These are phyloP conservation scores for Orthosia gracilis DNA, from an alignment of 2,888 invertebrate species.

Conservation along the genomic window DNA sequence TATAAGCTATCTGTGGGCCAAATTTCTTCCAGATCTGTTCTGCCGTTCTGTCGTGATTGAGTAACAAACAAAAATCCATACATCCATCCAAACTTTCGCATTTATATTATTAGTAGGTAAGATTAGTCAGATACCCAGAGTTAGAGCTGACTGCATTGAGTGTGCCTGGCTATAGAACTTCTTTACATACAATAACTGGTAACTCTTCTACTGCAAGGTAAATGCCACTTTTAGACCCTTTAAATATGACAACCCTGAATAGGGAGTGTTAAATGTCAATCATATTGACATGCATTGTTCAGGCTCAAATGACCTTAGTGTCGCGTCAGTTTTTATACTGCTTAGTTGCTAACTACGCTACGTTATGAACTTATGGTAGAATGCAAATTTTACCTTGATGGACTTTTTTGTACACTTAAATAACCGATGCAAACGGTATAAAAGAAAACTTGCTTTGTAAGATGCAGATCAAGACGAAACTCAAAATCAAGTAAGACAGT, in stretches of 20 bases:
- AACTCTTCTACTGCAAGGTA: neutral
- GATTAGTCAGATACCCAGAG: neutral
- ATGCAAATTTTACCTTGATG: neutral
- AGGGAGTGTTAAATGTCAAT: conserved; percentile 72
- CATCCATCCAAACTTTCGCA: no score
- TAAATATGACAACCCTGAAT: conserved; percentile 49
- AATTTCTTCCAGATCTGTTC: no score
- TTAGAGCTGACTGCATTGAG: neutral
- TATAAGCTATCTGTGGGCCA: no score
- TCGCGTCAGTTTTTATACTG: conserved; percentile 51
- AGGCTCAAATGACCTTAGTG: conserved; percentile 70
- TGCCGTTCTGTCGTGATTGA: no score
- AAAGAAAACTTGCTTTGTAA: neutral
- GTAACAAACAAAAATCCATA: no score
- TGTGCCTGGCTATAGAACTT: neutral
- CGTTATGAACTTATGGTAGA: neutral
- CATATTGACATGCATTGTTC: conserved; percentile 74
- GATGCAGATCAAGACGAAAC: neutral
- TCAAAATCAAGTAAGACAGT: neutral
- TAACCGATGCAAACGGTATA: neutral
- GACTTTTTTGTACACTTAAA: neutral
- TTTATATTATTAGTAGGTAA: no score
- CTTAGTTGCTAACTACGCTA: conserved; percentile 14
- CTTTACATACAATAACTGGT: neutral
- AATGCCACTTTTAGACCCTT: neutral